Conservation (phyloP, 2,888 invertebrate species). For the Dexiosoma caninum region DNA sequence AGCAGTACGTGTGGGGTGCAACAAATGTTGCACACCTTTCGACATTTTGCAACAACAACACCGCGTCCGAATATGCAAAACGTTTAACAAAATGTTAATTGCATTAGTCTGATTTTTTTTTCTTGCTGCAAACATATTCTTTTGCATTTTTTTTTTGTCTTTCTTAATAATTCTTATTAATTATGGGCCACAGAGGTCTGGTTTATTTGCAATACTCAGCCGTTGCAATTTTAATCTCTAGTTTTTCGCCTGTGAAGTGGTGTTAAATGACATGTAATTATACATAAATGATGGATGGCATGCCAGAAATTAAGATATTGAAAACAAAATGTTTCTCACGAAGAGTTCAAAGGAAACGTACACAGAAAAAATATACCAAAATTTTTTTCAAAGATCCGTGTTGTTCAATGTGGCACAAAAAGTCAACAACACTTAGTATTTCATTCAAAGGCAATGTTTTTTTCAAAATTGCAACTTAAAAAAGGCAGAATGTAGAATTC, state of each 20-base stretch:
- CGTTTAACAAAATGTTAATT: slow-evolving; percentile 58
- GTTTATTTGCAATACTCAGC: slow-evolving; percentile 40
- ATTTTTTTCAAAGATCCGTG: too few species aligned
- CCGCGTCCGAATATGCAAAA: slow-evolving; percentile 1
- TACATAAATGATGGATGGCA: slow-evolving; percentile 6
- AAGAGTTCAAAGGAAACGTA: background rate
- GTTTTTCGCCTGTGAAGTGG: slow-evolving; percentile 35
- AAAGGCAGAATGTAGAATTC: too few species aligned
- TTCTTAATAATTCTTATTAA: slow-evolving; percentile 46
- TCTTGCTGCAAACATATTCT: background rate
- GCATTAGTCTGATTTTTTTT: slow-evolving; percentile 60
- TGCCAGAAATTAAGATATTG: background rate
- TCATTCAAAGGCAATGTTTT: too few species aligned
- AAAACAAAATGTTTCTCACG: slow-evolving; percentile 15
- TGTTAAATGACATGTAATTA: slow-evolving; percentile 44
- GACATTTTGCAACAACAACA: background rate
- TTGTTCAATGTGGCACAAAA: too few species aligned
- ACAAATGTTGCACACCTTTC: background rate
- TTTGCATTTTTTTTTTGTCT: background rate
- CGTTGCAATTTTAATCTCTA: slow-evolving; percentile 6
- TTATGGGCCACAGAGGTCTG: slow-evolving; percentile 59
- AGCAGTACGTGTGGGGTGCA: background rate
- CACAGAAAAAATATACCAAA: too few species aligned
- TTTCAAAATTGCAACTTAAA: too few species aligned
- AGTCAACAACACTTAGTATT: too few species aligned